phyloP scores from a whole-genome alignment of 2,113 vertebrate genomes.

The Tyrannus savana region DNA sequence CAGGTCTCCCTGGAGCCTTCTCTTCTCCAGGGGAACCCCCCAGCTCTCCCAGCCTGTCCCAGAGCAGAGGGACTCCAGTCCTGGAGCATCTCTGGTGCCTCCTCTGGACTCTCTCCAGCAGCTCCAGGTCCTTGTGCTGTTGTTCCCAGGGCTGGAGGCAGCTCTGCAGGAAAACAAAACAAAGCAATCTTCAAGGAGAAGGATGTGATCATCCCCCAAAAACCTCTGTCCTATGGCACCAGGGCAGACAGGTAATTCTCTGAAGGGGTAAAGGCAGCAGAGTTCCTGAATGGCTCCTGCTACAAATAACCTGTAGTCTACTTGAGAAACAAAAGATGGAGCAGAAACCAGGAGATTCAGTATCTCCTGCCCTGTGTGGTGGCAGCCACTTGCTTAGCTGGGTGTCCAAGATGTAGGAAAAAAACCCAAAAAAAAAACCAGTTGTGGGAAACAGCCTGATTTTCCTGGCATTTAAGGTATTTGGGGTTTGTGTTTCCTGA shows the following conservation, averaged over 20 bases:
- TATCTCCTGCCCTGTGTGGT: background rate
- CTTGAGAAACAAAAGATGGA: background rate
- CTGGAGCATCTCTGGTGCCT: too few species aligned
- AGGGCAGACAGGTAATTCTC: background rate
- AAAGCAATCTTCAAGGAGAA: background rate
- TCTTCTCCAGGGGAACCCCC: background rate
- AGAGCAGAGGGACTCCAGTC: too few species aligned
- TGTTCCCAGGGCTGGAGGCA: too few species aligned
- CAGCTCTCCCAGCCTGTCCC: too few species aligned
- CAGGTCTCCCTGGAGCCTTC: background rate
- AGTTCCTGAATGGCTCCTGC: background rate
- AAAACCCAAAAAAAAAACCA: too few species aligned
- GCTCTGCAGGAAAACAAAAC: background rate
- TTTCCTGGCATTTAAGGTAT: background rate
- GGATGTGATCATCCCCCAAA: background rate
- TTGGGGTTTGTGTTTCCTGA: background rate
- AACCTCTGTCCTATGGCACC: background rate
- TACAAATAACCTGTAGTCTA: too few species aligned
- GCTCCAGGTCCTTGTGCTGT: too few species aligned
- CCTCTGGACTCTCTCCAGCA: too few species aligned
- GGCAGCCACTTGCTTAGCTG: background rate
- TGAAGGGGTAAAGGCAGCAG: background rate
- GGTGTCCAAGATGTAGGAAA: background rate
- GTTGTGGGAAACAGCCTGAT: background rate
- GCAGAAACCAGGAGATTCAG: background rate